A percentile compares a stretch with the other conserved stretches of the same genome.
These are phyloP conservation scores for Drosophila subobscura DNA, from an alignment of 1,140 invertebrate genomes.

Conservation along the genomic window DNA sequence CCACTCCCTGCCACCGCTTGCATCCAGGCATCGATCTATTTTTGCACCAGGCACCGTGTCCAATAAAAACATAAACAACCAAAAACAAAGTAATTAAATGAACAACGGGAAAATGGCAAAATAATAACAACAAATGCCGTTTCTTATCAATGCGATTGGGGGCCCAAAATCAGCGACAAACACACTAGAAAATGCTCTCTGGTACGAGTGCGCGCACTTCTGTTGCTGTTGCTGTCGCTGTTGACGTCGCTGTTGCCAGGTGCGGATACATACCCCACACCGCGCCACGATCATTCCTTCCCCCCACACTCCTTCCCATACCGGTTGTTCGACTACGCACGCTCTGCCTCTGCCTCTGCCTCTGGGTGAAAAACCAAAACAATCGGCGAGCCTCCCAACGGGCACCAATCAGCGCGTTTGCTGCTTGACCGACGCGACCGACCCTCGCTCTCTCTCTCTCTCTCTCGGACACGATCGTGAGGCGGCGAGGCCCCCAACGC, in stretches of 20 bases:
- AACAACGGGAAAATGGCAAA: constrained; percentile 41
- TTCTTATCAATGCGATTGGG: constrained; percentile 37
- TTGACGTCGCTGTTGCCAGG: constrained; percentile 68
- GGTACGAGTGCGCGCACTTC: background rate
- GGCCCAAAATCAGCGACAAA: constrained; percentile 1
- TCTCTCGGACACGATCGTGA: constrained; percentile 5
- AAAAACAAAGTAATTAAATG: constrained; percentile 70
- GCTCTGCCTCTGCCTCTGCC: background rate
- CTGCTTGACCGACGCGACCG: constrained; percentile 64
- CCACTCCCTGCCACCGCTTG: background rate
- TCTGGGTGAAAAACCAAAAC: constrained; percentile 70
- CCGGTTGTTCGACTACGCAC: background rate
- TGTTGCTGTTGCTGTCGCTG: constrained; percentile 63
- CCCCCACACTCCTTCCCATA: background rate
- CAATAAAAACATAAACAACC: constrained; percentile 55
- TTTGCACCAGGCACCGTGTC: constrained; percentile 20
- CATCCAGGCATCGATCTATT: constrained; percentile 21
- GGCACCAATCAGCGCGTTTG: constrained; percentile 63
- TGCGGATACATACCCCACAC: background rate
- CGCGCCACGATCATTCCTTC: too few relatives aligned
- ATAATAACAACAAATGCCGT: constrained; percentile 28
- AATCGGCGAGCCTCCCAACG: constrained; percentile 70
- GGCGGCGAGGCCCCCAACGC: constrained; percentile 19
- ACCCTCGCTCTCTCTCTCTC: constrained; percentile 20
- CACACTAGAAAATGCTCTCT: constrained; percentile 13